Evolutionary conservation across 2,888 invertebrate species (phyloP), one percentile per base, ranked within the genome.

Genomic region (Eristalinus aeneus): DNA sequence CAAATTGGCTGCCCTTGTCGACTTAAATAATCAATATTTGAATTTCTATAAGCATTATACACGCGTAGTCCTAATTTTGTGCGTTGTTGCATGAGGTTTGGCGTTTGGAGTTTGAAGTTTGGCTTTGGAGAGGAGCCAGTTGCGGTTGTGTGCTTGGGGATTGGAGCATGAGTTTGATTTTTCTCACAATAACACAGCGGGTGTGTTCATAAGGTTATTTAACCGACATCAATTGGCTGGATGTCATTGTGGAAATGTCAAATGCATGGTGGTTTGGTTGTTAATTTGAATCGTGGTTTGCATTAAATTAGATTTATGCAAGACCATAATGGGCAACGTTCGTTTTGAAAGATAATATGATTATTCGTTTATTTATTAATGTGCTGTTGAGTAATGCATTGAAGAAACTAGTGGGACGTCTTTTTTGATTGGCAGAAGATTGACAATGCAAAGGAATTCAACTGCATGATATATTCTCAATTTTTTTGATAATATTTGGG

Each of bases 1-100:
- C 54, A 53, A 68, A 23, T 60, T 20, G 39, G 60, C 8, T 68
- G 76, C 68, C 76, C 68, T 54, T 68, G 32, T 20, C 53, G 27
- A 20, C 16, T 34, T 27, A 67, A 53, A 68, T 34, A 31, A 63
- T 63, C 20, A 63, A 34, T 20, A 58, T 27, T 58, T 27, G 20
- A 63, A 63, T 56, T 56, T 56, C 12, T 23, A 12, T 56, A 23
- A 56, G 23, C 12, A 56, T 23, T 53, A 23, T 23, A 23, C 56
- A 23, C 22, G 56, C 23, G 56, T 56, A 22, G 56, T 56, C 23
- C 23, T 56, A 23, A 56, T 56, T 56, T 56, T 23, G 27, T 27
- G 16, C 23, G 23, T 56, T 23, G 10, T 56, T 46, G 46, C 16
- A 46, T 16, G n/a, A 16, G n/a, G 16, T n/a, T 46, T 27, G 27